Conservation (phyloP, 2,113 vertebrate species). For the Myotis davidii region DNA sequence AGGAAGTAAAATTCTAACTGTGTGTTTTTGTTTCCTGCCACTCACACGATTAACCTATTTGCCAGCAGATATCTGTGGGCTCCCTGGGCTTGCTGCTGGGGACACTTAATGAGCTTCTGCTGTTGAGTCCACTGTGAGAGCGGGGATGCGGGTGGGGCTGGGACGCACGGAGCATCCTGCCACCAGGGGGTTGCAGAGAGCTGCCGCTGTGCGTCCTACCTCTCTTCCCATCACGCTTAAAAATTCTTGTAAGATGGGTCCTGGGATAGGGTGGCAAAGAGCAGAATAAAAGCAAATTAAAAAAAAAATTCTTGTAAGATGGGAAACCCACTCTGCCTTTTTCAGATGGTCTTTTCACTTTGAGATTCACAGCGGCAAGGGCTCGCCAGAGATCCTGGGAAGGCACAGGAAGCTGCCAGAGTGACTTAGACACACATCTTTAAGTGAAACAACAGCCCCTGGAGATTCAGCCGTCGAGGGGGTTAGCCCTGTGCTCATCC, state of each 20-base stretch:
- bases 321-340: neutral
- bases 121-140: neutral
- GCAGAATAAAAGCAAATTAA: too few species aligned
- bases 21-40: neutral
- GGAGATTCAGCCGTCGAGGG: neutral
- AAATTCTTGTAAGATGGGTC: neutral
- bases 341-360: neutral
- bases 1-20: neutral
- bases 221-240: neutral
- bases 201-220: neutral
- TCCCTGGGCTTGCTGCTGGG: neutral
- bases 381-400: constrained; percentile 50
- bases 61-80: neutral
- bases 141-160: too few species aligned
- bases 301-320: neutral
- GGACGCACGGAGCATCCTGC: neutral
- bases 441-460: neutral
- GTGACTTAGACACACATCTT: constrained; percentile 25
- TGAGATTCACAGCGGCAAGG: constrained; percentile 16
- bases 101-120: too few species aligned
- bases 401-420: neutral
- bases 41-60: neutral
- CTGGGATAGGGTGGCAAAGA: too few species aligned
- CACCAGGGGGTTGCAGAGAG: constrained; percentile 65
- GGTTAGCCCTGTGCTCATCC: neutral